Base-by-base conservation (phyloP, 1,140 invertebrate genomes). In the Pararge aegeria region DNA sequence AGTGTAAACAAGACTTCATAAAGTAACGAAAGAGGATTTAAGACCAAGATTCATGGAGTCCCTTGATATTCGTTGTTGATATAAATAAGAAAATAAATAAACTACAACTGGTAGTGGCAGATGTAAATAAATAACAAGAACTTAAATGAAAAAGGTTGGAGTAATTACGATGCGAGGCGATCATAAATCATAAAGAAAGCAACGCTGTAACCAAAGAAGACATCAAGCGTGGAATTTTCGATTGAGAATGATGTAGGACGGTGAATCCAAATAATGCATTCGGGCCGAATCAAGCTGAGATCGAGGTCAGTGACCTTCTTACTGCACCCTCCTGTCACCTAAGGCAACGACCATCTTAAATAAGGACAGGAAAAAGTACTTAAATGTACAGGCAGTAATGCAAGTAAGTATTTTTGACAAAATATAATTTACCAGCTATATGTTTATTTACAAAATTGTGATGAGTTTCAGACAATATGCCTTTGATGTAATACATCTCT, bases 181-280 rank as follows among this genome's bases (percentile, higher is more conserved):
- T 69, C 75, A 75, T 86, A 83, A 85, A 85, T 83, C 75, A 85
- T 81, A 84, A 78, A 78, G 78, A 85, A 85, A 88, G 78, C 74
- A 76, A 71, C 62, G 71, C 53, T 54, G 67, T 73, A 76, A 78
- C 76, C 72, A 63, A 85, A 80, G 78, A 86, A 83, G 83, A 82
- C 69, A 80, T 86, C 79, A 82, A 75, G 73, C 75, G 71, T 80
- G 80, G 79, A 85, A 86, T 86, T 83, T 76, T 76, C 77, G 73
- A 85, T 79, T 80, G 77, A 70, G 78, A 78, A 84, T 83, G 75
- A 83, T 85, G 80, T 74, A 87, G 81, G 75, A 73, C 66, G 68
- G 68, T 75, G 75, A 79, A 78, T 82, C 71, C 64, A 73, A 75
- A 82, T 79, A 80, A 87, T 78, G 78, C 80, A 84, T 88, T 86